Percentiles rank a stretch among this genome's conserved stretches.
These are phyloP conservation scores for Hirundo rustica DNA, from an alignment of 2,797 vertebrate species.

Conservation along the genomic window DNA sequence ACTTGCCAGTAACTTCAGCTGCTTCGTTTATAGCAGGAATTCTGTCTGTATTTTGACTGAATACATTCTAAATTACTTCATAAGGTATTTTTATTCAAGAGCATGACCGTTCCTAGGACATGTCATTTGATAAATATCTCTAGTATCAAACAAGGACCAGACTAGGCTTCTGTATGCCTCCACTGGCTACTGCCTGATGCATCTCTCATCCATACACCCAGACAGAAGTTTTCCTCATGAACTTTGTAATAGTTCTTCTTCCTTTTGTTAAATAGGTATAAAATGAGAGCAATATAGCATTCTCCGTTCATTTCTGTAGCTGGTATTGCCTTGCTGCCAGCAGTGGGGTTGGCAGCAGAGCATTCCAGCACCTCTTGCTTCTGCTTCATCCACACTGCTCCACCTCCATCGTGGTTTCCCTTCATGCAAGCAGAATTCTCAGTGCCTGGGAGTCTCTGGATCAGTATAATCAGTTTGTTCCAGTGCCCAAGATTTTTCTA, in stretches of 20 bases:
- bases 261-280: neutral
- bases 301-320: neutral
- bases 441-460: neutral
- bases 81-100: neutral
- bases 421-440: neutral
- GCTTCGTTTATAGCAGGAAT: neutral
- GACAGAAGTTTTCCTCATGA: neutral
- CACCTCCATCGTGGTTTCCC: neutral
- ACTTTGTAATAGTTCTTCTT: neutral
- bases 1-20: neutral
- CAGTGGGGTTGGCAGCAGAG: neutral
- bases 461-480: neutral
- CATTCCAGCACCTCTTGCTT: neutral
- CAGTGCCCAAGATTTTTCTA: neutral
- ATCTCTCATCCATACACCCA: neutral
- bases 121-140: neutral
- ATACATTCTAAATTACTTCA: neutral
- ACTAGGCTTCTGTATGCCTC: neutral
- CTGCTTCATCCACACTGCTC: neutral
- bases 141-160: neutral
- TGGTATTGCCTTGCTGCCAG: neutral
- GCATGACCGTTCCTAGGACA: neutral
- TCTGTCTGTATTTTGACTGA: neutral
- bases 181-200: neutral
- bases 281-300: neutral